A percentile compares a stretch with the other conserved stretches of the same genome.
These are phyloP conservation scores for Hypotaenidia philippensis DNA, from an alignment of 2,797 vertebrate species.

Conservation along the genomic window DNA sequence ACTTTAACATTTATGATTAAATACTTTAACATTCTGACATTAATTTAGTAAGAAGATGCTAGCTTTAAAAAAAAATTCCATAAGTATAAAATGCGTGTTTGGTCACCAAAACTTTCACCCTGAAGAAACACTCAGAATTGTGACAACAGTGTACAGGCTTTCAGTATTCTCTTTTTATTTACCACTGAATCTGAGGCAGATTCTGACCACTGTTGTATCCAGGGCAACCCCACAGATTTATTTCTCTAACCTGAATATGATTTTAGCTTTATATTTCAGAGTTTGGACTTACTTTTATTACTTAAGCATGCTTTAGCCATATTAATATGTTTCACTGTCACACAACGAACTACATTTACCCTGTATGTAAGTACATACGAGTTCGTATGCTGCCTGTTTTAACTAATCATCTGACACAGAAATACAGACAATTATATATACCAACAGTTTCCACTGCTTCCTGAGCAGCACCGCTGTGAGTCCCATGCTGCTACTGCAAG, in stretches of 20 bases:
- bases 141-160: too few relatives aligned
- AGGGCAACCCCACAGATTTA: too few relatives aligned
- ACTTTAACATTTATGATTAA: not conserved
- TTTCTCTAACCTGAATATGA: too few relatives aligned
- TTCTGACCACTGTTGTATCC: too few relatives aligned
- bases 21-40: not conserved
- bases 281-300: not conserved
- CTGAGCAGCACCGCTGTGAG: not conserved
- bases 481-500: not conserved
- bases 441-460: accelerated
- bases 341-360: not conserved
- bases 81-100: too few relatives aligned
- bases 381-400: not conserved
- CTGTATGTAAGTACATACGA: not conserved
- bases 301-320: not conserved
- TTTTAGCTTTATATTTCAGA: too few relatives aligned
- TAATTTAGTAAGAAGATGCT: not conserved
- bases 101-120: too few relatives aligned
- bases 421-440: not conserved
- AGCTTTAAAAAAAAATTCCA: too few relatives aligned
- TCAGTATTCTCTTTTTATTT: too few relatives aligned
- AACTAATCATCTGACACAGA: not conserved
- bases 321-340: not conserved
- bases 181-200: too few relatives aligned
- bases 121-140: too few relatives aligned